Conservation (phyloP, 2,888 invertebrate species). For the Trachelus iudaicus region DNA sequence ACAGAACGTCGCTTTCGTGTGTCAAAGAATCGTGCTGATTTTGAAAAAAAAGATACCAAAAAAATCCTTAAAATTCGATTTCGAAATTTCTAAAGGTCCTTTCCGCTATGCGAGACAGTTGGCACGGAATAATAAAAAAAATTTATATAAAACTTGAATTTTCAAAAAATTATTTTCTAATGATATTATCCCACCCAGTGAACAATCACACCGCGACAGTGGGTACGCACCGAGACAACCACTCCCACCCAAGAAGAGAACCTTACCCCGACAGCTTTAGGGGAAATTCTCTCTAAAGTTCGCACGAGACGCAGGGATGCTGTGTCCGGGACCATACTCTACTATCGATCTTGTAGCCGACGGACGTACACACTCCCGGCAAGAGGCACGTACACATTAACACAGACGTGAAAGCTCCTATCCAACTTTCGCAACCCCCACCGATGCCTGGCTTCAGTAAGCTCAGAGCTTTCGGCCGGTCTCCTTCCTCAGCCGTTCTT, state of each 20-base stretch:
- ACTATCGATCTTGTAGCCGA: constrained; percentile 59
- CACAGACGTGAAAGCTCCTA: constrained; percentile 37
- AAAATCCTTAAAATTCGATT: neutral
- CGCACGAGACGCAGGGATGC: constrained; percentile 43
- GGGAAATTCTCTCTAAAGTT: constrained; percentile 11
- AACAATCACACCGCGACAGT: neutral
- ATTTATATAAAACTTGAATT: neutral
- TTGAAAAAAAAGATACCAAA: neutral
- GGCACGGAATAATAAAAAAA: neutral
- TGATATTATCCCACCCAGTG: neutral
- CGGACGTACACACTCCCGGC: constrained; percentile 24
- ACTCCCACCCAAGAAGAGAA: constrained; percentile 2
- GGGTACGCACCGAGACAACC: neutral
- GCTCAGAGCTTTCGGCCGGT: constrained; percentile 60
- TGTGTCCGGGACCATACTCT: constrained; percentile 56
- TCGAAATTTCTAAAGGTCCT: neutral
- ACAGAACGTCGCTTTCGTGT: neutral
- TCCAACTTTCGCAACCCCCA: constrained; percentile 36
- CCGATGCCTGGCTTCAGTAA: constrained; percentile 58
- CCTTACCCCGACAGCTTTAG: neutral
- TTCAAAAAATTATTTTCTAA: neutral
- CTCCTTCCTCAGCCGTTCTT: constrained; percentile 24
- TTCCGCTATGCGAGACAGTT: neutral
- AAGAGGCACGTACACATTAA: constrained; percentile 30
- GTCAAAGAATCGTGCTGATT: neutral